Base-by-base conservation (phyloP, 1,140 invertebrate species). In the Brachystomella parvula region DNA sequence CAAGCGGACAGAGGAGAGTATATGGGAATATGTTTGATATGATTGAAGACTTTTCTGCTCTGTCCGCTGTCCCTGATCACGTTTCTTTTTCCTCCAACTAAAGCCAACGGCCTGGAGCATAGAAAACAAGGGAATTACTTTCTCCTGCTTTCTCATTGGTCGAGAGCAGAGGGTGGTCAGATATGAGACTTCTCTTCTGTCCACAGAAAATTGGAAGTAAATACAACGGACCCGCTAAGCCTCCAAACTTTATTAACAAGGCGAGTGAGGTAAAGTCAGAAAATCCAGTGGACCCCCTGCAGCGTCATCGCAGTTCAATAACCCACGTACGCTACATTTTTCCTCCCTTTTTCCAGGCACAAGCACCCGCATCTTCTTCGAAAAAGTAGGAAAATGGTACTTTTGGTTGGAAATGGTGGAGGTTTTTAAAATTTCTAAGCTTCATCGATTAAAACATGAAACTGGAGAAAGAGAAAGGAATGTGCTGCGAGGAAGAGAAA, bases 191-290 rank as follows among this genome's bases (percentile, higher is more conserved):
- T 24, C 24, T 24, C 9, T 53, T 26, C 12, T 53, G 49, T 53
- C 49, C 49, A 53, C 15, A 3, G 12, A 24, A 53, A 53, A 53
- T 53, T 53, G 49, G 49, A 53, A 53, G 49, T 53, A 53, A 53
- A 53, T 53, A 53, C 49, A 12, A 26, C n/a, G n/a, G n/a, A n/a
- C n/a, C n/a, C 12, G 49, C 24, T 53, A 53, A 53, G 49, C 49
- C 49, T 24, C 49, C 6, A 53, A 53, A 53, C 49, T 53, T 53
- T 53, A 53, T 53, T 53, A 53, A 53, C 49, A 12, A n/a, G n/a
- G 21, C 12, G 15, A 19, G 49, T 9, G 9, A 53, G 49, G 24
- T 53, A 53, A n/a, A 53, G 49, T 53, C 49, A 53, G 15, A 53
- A 24, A 53, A 53, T 53, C 49, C 49, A 19, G 39, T 44, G 39